These are phyloP conservation scores for Perizoma affinitatum DNA, from an alignment of 2,888 invertebrate genomes.

Conservation along the genomic window DNA sequence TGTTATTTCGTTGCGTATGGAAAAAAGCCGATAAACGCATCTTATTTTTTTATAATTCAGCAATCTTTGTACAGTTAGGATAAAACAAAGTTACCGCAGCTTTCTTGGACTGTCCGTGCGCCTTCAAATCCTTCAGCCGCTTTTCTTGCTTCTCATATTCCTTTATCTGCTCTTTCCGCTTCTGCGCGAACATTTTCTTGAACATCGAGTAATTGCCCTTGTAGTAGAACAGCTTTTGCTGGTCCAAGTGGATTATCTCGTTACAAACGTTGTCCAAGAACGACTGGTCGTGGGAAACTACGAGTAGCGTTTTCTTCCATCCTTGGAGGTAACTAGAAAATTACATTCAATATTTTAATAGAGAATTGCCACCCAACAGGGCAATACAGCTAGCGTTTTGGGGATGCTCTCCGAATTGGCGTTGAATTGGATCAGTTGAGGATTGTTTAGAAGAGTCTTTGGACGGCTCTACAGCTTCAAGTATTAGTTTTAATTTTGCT, in stretches of 20 bases:
- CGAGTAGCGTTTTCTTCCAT: constrained; percentile 99
- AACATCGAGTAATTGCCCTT: constrained; percentile 99
- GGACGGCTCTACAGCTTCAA: too few species aligned
- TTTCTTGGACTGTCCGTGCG: constrained; percentile 97
- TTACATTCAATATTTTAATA: not conserved
- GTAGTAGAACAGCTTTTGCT: constrained; percentile 97
- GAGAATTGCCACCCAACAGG: too few species aligned
- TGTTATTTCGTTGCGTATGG: too few species aligned
- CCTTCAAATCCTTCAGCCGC: constrained; percentile 96
- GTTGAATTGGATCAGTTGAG: too few species aligned
- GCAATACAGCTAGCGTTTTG: too few species aligned
- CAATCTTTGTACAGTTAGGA: too few species aligned
- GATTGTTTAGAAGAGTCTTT: too few species aligned
- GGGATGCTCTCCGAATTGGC: too few species aligned
- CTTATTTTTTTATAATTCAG: too few species aligned
- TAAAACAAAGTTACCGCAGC: constrained; percentile 86
- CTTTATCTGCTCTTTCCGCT: constrained; percentile 96
- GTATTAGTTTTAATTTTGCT: too few species aligned
- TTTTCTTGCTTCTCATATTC: constrained; percentile 99
- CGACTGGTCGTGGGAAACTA: constrained; percentile 99
- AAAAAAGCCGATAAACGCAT: too few species aligned
- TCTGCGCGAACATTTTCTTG: constrained; percentile 99
- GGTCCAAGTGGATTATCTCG: constrained; percentile 98
- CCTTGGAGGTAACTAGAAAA: constrained; percentile 91
- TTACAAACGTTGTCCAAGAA: constrained; percentile 99